Conservation (phyloP, 2,797 vertebrate species). For the Danionella dracula region DNA sequence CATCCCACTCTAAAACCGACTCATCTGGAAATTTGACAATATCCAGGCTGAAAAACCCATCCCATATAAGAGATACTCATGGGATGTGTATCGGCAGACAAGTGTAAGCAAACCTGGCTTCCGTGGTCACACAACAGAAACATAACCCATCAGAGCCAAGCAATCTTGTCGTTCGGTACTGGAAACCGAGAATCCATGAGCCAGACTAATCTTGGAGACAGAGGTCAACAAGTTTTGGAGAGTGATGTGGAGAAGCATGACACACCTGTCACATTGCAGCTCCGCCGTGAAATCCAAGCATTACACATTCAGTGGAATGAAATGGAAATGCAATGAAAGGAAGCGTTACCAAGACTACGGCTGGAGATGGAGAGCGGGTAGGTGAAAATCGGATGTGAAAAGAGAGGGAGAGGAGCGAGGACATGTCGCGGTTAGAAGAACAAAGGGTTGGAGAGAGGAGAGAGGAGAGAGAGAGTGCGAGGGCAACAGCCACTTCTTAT, state of each 20-base stretch:
- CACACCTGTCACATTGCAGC: constrained; percentile 66
- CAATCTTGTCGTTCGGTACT: constrained; percentile 57
- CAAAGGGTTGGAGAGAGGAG: constrained; percentile 11
- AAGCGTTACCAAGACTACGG: constrained; percentile 43
- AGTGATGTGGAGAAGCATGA: constrained; percentile 58
- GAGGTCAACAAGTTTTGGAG: constrained; percentile 66
- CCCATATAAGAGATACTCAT: constrained; percentile 9
- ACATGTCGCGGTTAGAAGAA: constrained; percentile 8
- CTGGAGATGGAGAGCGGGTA: background rate
- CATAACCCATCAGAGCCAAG: constrained; percentile 54
- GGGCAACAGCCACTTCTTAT: constrained; percentile 1
- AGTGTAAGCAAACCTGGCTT: constrained; percentile 41
- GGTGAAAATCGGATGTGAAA: background rate
- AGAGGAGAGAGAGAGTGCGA: background rate
- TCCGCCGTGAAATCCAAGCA: constrained; percentile 41
- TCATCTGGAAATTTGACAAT: background rate
- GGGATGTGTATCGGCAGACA: constrained; percentile 4
- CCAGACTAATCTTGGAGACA: constrained; percentile 61
- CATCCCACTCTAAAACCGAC: background rate
- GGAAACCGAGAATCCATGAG: constrained; percentile 45
- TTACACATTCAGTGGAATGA: constrained; percentile 34
- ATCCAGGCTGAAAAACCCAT: background rate
- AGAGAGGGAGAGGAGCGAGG: background rate
- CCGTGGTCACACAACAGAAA: constrained; percentile 56
- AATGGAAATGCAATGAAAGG: constrained; percentile 44